A percentile compares a stretch with the other conserved stretches of the same genome.
phyloP scores from a whole-genome alignment of 2,113 vertebrate genomes.

The Chionis minor region DNA sequence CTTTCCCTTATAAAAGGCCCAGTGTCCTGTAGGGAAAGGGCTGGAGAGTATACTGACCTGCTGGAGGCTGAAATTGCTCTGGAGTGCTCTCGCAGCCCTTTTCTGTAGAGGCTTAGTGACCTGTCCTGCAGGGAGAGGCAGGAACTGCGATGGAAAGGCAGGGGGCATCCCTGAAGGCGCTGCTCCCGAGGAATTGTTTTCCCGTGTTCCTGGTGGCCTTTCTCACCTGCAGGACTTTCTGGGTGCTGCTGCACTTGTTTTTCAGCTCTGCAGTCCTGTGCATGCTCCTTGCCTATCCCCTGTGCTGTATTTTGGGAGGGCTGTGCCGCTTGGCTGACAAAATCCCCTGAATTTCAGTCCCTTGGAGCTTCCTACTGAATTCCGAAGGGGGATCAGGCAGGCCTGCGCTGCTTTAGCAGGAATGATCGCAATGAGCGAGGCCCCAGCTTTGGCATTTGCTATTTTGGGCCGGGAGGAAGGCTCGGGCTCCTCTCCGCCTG shows the following conservation, averaged over 20 bases:
- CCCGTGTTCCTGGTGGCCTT: not conserved
- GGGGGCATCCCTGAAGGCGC: not conserved
- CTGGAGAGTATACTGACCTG: not conserved
- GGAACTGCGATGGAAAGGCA: not conserved
- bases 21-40: not conserved
- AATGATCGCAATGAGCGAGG: not conserved
- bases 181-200: not conserved
- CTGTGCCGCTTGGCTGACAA: accelerated
- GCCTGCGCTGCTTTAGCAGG: not conserved
- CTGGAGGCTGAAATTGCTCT: not conserved
- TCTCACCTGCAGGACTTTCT: not conserved
- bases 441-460: not conserved
- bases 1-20: not conserved
- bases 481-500: not conserved
- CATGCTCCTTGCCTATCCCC: accelerated
- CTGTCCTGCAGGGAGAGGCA: not conserved
- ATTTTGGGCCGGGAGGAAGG: not conserved
- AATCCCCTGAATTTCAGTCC: not conserved
- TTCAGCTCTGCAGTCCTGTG: not conserved
- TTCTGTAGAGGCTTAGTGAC: too few species aligned
- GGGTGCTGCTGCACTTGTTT: not conserved
- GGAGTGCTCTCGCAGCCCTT: accelerated
- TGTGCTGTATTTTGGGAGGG: not conserved
- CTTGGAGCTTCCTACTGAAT: not conserved
- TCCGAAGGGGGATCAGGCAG: not conserved